Evolutionary conservation across 2,888 invertebrate species (phyloP).

Genomic region (Deilephila elpenor): DNA sequence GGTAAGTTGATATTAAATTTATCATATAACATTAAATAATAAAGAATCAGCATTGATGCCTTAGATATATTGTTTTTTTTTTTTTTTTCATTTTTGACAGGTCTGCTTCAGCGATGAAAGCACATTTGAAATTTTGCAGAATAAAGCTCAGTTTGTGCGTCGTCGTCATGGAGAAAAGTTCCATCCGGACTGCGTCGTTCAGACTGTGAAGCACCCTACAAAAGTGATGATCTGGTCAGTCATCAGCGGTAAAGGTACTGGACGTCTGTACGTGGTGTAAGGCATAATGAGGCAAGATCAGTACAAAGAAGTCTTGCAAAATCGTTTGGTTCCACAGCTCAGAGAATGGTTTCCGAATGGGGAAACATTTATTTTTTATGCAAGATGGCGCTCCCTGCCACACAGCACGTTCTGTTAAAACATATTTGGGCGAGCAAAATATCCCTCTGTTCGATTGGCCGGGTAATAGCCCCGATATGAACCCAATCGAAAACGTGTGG

Average conservation of each 20-base stretch:
- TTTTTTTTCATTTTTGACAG: constrained; percentile 22
- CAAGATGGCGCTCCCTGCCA: constrained; percentile 34
- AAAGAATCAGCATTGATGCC: too few relatives aligned
- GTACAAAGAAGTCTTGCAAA: constrained; percentile 32
- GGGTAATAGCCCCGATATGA: constrained; percentile 36
- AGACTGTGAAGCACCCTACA: constrained; percentile 26
- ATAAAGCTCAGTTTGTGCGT: constrained; percentile 31
- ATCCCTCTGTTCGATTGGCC: constrained; percentile 37
- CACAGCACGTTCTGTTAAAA: constrained; percentile 22
- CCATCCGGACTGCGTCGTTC: constrained; percentile 26
- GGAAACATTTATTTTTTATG: constrained; percentile 33
- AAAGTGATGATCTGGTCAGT: constrained; percentile 31
- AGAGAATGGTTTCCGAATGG: constrained; percentile 35
- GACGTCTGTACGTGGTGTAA: constrained; percentile 31
- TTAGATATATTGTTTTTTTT: constrained; percentile 1
- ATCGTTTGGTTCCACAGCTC: constrained; percentile 34
- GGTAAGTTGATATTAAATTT: constrained; percentile 16
- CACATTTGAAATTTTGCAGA: constrained; percentile 32
- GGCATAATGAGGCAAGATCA: constrained; percentile 29
- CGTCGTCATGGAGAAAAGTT: constrained; percentile 29
- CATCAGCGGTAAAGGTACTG: constrained; percentile 25
- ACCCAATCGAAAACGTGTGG: constrained; percentile 44
- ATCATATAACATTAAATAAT: background rate
- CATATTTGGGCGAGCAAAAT: constrained; percentile 7
- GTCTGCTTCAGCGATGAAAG: constrained; percentile 31